Conservation (phyloP, 2,888 invertebrate genomes). For the Drosophila melanosoma region DNA sequence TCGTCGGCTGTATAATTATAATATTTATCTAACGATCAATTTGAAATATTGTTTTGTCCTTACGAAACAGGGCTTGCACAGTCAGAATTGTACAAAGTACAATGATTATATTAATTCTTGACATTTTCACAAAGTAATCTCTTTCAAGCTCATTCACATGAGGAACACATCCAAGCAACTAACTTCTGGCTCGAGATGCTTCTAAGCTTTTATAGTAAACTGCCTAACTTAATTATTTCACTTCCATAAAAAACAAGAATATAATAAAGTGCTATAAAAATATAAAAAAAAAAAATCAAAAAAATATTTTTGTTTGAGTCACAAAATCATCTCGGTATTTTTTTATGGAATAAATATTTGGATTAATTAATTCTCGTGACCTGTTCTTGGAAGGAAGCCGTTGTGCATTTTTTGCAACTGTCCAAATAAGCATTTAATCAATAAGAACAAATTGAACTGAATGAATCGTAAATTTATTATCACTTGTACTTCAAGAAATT, state of each 20-base stretch:
- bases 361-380: background rate
- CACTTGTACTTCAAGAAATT: background rate
- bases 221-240: background rate
- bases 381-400: background rate
- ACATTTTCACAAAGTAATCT: constrained; percentile 23
- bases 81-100: constrained; percentile 18
- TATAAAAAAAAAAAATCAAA: background rate
- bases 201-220: constrained; percentile 46
- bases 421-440: too few species aligned
- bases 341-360: background rate
- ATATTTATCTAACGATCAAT: background rate
- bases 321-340: background rate
- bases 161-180: constrained; percentile 24
- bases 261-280: constrained; percentile 9
- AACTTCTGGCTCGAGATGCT: constrained; percentile 7
- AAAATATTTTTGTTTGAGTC: constrained; percentile 14
- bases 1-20: constrained; percentile 58
- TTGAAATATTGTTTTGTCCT: constrained; percentile 20
- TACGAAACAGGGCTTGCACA: constrained; percentile 57
- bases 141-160: constrained; percentile 4
- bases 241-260: constrained; percentile 11
- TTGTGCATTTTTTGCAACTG: too few species aligned
- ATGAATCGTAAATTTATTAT: background rate
- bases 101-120: constrained; percentile 8
- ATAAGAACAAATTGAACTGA: background rate